Evolutionary conservation across 35 echinoderm and acorn worm species (phyloP).

Genomic region (Eucidaris tribuloides): DNA sequence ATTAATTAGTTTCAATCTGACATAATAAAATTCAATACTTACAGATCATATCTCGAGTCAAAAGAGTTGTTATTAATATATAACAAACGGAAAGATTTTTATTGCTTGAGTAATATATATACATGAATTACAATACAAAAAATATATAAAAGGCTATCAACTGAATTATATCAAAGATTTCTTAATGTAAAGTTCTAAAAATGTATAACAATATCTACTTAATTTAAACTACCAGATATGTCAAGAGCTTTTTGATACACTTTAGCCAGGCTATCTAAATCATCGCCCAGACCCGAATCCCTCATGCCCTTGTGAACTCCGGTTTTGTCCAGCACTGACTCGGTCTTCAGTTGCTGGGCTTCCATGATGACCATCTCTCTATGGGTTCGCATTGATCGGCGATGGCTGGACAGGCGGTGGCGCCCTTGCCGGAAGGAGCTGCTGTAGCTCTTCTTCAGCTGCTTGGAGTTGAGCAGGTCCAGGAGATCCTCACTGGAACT

Average conservation of each 20-base stretch:
- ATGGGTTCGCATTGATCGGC: conserved; percentile 2
- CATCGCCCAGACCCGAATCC: conserved; percentile 39
- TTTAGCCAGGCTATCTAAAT: conserved; percentile 32
- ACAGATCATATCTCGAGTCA: no score
- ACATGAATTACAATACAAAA: no score
- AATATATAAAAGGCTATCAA: no score
- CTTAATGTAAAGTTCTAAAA: no score
- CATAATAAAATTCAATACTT: no score
- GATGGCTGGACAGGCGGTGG: neutral
- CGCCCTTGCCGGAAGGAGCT: conserved; percentile 33
- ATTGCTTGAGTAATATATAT: no score
- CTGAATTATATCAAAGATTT: no score
- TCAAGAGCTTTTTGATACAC: conserved; percentile 58
- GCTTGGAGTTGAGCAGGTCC: conserved; percentile 65
- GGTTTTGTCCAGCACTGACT: neutral
- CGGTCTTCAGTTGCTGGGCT: neutral
- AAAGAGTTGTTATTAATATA: no score
- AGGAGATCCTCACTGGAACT: conserved; percentile 59
- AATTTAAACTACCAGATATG: conserved; percentile 38
- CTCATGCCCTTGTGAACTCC: conserved; percentile 8
- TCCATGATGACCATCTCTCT: conserved; percentile 24
- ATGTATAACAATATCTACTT: no score
- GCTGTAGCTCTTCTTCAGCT: conserved; percentile 70
- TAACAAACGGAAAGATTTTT: no score
- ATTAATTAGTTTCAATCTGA: no score